Evolutionary conservation across 2,113 vertebrate genomes (phyloP).

Genomic region (Hymenochirus boettgeri): DNA sequence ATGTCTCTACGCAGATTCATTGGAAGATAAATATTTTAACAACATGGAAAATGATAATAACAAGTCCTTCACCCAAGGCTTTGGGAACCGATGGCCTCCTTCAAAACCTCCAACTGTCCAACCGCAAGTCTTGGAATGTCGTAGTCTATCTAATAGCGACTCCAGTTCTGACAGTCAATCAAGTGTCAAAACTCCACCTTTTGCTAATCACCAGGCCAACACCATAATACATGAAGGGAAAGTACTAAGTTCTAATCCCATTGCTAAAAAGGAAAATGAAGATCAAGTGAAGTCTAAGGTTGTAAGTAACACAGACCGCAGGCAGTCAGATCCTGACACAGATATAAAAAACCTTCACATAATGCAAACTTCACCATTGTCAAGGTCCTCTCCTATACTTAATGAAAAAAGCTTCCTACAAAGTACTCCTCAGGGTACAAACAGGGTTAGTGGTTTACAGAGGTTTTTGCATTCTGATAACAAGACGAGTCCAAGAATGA

Average conservation of each 20-base stretch:
- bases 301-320: slow-evolving; percentile 45
- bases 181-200: slow-evolving; percentile 81
- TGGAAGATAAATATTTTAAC: slow-evolving; percentile 72
- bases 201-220: slow-evolving; percentile 58
- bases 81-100: slow-evolving; percentile 23
- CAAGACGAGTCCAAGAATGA: slow-evolving; percentile 7
- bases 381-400: slow-evolving; percentile 20
- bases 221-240: slow-evolving; percentile 66
- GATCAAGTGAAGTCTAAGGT: slow-evolving; percentile 22
- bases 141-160: slow-evolving; percentile 75
- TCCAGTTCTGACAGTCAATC: slow-evolving; percentile 72
- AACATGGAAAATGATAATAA: slow-evolving; percentile 50
- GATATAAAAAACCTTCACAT: slow-evolving; percentile 10
- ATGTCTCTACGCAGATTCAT: slow-evolving; percentile 86
- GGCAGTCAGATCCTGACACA: slow-evolving; percentile 48
- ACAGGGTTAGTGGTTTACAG: slow-evolving; percentile 10
- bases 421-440: background rate
- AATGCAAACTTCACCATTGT: slow-evolving; percentile 8
- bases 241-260: slow-evolving; percentile 48
- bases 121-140: slow-evolving; percentile 46
- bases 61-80: slow-evolving; percentile 14
- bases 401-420: background rate
- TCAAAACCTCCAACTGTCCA: slow-evolving; percentile 27
- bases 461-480: slow-evolving; percentile 5
- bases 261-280: slow-evolving; percentile 57